Percentiles rank a stretch among this genome's conserved stretches.
Evolutionary conservation across 2,797 vertebrate species (phyloP).

Genomic region (Monodelphis domestica): DNA sequence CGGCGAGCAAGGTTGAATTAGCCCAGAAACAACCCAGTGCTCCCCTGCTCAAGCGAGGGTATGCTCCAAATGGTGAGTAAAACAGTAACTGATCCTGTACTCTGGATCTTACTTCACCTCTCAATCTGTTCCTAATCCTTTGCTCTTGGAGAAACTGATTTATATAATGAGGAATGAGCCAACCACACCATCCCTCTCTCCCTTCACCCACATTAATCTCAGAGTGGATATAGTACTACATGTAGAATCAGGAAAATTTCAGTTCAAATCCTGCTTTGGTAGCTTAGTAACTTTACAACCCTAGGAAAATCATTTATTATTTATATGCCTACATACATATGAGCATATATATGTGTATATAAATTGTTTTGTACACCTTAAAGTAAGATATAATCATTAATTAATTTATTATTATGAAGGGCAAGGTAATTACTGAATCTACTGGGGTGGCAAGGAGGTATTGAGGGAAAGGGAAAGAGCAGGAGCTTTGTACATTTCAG

Average conservation of each 20-base stretch:
- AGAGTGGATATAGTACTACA: background rate
- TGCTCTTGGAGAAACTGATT: background rate
- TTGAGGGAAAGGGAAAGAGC: background rate
- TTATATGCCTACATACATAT: background rate
- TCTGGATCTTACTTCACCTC: background rate
- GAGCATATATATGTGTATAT: too few species aligned
- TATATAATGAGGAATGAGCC: background rate
- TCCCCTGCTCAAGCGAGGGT: background rate
- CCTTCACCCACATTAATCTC: background rate
- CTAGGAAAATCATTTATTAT: background rate
- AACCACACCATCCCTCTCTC: background rate
- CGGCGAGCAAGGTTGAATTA: constrained; percentile 18
- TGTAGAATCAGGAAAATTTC: background rate
- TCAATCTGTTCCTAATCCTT: background rate
- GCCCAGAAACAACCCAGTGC: background rate
- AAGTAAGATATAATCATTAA: background rate
- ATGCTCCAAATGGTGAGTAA: background rate
- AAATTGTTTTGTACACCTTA: background rate
- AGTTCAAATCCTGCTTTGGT: background rate
- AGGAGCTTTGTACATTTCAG: background rate
- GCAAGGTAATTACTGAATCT: background rate
- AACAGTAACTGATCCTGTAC: background rate
- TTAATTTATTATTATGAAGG: background rate
- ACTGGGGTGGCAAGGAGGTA: background rate
- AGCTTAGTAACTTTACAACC: background rate